phyloP scores from a whole-genome alignment of 2,797 vertebrate genomes.

The Cynopterus sphinx region DNA sequence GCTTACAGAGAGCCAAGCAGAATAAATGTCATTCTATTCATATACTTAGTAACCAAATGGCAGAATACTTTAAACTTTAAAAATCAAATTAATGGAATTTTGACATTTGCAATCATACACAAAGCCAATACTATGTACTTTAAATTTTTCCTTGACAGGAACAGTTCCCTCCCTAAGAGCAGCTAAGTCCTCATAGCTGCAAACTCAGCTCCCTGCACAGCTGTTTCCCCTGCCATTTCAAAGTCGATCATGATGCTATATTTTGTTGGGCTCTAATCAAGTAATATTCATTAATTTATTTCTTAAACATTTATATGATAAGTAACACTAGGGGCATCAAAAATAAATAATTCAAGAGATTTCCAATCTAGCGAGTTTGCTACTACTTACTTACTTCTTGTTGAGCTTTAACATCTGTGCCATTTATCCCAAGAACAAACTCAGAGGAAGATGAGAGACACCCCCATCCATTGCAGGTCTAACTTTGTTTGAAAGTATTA shows the following conservation, averaged over 20 bases:
- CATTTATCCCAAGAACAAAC: background rate
- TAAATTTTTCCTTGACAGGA: slow-evolving; percentile 60
- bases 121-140: slow-evolving; percentile 72
- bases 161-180: slow-evolving; percentile 60
- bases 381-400: background rate
- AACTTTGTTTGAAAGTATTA: background rate
- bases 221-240: slow-evolving; percentile 60
- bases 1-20: slow-evolving; percentile 65
- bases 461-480: background rate
- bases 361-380: background rate
- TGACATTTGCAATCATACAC: slow-evolving; percentile 77
- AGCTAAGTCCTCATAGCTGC: slow-evolving; percentile 59
- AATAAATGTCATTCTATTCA: slow-evolving; percentile 81
- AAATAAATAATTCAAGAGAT: slow-evolving; percentile 45
- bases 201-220: slow-evolving; percentile 24
- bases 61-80: slow-evolving; percentile 81
- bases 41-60: slow-evolving; percentile 78
- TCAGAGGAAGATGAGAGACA: background rate
- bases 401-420: background rate
- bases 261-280: slow-evolving; percentile 8
- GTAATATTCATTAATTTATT: slow-evolving; percentile 47
- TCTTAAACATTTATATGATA: slow-evolving; percentile 23
- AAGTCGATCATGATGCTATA: background rate
- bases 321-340: slow-evolving; percentile 11
- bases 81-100: slow-evolving; percentile 80